Base-by-base conservation (phyloP, 1,140 invertebrate genomes). In the Sitodiplosis mosellana region DNA sequence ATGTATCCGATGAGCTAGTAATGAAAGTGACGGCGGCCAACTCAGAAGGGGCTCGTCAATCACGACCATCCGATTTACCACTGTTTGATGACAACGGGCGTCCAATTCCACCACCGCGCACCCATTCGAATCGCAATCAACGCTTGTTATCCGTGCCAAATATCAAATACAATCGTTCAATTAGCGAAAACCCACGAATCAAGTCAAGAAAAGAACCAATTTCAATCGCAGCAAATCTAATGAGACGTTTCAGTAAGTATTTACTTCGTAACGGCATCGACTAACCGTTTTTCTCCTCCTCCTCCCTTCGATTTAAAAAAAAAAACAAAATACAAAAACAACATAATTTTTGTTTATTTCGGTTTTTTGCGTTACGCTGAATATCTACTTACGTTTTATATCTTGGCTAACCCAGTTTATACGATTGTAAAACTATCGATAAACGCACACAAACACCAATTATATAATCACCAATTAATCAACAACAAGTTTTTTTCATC, bases 181-280 rank as follows among this genome's bases (percentile, higher is more conserved):
- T 27, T 27, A 27, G 27, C 40, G 49, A 36, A 49, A 51, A 42
- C 49, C 53, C 33, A 47, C 51, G 46, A 60, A 62, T 60, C 56
- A 33, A 11, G 19, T 45, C 10, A 17, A 12, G 41, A 43, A 18
- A 43, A 43, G 18, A 18, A 43, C 41, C 41, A 43, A 19, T 70
- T 21, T 71, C 75, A 45, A 78, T 80, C 65, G 73, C 77, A 52
- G 76, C 78, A 56, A 80, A 74, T 71, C 69, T 85, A 55, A 81
- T 82, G 69, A 75, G 81, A 63, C 75, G 80, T 71, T 82, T 85
- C 76, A 83, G 83, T 87, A 84, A 87, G 83, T 87, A 74, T 73
- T 60, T 55, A 66, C 50, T 65, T 54, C 56, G 46, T 27, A 27
- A 27, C 27, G 27, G 27, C 27, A 27, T 27, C 27, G 27, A 27